Evolutionary conservation across 2,113 vertebrate species (phyloP), one percentile per base, ranked within the genome.

Genomic region (Sander lucioperca): DNA sequence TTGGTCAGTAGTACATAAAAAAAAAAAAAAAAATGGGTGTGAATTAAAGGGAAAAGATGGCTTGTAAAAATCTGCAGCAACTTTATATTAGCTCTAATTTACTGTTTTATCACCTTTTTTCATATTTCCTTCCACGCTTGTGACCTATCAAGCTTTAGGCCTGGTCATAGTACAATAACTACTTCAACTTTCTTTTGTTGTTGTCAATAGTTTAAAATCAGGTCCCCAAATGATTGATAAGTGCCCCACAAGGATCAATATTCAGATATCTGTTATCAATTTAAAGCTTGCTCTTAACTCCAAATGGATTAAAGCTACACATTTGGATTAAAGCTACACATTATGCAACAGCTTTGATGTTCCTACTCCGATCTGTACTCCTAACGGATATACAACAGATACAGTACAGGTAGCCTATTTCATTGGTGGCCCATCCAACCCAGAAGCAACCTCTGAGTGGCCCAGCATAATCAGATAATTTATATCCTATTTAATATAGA

Each of bases 1-100:
- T 97, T 0, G 97, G 97, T 98, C 53, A 94, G 96, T 95, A 0
- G 0, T 4, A 4, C 14, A 2, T 11, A 11, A 43, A 43, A 43
- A 10, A 43, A 2, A n/a, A 64, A 27, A 27, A 25, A 56, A 43
- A 21, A 1, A 62, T 10, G 0, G 0, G 9, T 15, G 50, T 57
- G 13, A 33, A 11, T 43, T 64, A 13, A 8, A 54, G 14, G 63
- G 39, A 6, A 16, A 1, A 36, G 9, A n/a, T 19, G 16, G 33
- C 7, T 63, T 43, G 4, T 2, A 3, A 14, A 25, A 21, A 14
- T 45, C 21, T 64, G 12, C 39, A 7, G 36, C 21, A 65, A 65
- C 62, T 47, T 15, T 63, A 19, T 39, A 63, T n/a, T 10, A 25
- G 23, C n/a, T 25, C n/a, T 25, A 11, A 59, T 23, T 50, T 23